Conservation (phyloP, 2,888 invertebrate species). For the Spilosoma lubricipeda region DNA sequence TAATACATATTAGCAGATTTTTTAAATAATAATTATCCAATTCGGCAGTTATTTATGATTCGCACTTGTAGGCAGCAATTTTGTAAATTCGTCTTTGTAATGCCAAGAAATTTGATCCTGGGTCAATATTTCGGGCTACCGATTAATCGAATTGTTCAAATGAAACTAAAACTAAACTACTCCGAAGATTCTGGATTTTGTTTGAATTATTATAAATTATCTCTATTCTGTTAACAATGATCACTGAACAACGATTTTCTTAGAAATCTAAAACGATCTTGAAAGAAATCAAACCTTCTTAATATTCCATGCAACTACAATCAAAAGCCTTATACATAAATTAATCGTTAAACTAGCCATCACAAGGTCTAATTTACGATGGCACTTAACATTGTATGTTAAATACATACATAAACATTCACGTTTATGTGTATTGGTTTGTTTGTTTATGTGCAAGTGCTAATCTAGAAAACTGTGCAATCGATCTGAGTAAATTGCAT, state of each 20-base stretch:
- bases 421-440: conserved; percentile 26
- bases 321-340: not conserved
- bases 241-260: not conserved
- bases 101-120: not conserved
- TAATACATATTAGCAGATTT: no score
- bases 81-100: no score
- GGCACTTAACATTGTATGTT: conserved; percentile 20
- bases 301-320: not conserved
- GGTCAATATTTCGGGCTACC: not conserved
- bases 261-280: not conserved
- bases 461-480: conserved; percentile 27
- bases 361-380: conserved; percentile 18
- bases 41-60: no score
- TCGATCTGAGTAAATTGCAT: conserved; percentile 18
- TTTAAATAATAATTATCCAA: no score
- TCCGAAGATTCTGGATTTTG: not conserved
- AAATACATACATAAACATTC: conserved; percentile 27
- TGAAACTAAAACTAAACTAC: no score
- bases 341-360: conserved; percentile 25
- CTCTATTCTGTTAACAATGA: not conserved
- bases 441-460: conserved; percentile 28
- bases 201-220: not conserved
- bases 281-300: not conserved
- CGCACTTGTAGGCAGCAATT: no score
- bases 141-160: not conserved